These are phyloP conservation scores for Andrena trimmerana DNA, from an alignment of 2,888 invertebrate species.

Conservation along the genomic window DNA sequence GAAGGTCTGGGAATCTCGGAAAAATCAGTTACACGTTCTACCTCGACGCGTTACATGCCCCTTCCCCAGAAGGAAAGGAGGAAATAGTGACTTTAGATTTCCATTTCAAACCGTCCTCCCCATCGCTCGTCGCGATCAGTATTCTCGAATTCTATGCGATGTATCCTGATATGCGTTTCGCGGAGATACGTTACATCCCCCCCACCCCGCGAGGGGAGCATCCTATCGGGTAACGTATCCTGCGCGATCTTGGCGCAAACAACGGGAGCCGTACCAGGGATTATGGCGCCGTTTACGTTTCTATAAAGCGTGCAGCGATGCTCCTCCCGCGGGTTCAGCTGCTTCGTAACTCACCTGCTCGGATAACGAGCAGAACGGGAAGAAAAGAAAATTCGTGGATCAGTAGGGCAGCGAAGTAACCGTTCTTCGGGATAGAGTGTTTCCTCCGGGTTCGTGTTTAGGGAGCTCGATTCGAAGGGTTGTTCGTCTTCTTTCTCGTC, in stretches of 20 bases:
- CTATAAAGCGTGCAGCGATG: neutral
- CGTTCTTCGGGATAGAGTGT: neutral
- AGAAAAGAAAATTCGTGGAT: conserved; percentile 2
- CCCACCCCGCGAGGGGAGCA: neutral
- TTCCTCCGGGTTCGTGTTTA: neutral
- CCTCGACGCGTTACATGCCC: neutral
- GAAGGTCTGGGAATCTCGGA: neutral
- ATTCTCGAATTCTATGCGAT: conserved; percentile 8
- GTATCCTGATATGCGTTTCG: neutral
- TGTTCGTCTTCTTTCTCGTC: neutral
- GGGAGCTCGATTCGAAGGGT: neutral
- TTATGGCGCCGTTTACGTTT: neutral
- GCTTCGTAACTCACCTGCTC: neutral
- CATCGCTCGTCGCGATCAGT: neutral
- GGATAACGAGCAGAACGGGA: neutral
- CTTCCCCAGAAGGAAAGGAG: neutral
- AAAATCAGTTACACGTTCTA: neutral
- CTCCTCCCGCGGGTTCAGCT: neutral
- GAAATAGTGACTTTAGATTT: neutral
- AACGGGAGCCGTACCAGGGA: neutral
- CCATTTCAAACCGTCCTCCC: neutral
- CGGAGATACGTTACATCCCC: conserved; percentile 1
- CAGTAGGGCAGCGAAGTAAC: neutral
- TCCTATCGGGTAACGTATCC: conserved; percentile 6
- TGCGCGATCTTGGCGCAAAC: neutral